These are phyloP conservation scores for Notamacropus eugenii DNA, from an alignment of 2,797 vertebrate species.

Conservation along the genomic window DNA sequence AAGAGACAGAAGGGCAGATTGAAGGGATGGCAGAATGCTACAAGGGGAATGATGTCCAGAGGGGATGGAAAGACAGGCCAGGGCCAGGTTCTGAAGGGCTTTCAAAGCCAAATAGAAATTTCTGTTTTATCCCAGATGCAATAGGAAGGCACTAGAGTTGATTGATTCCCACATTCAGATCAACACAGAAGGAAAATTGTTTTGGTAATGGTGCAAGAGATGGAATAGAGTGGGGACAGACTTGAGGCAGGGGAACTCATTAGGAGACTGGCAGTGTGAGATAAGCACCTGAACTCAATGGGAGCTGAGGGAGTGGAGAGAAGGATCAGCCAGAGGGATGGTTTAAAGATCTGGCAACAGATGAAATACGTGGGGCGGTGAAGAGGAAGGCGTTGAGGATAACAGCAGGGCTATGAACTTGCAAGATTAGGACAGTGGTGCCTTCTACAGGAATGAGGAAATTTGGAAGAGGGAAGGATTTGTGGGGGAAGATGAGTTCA, in stretches of 20 bases:
- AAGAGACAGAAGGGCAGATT: background rate
- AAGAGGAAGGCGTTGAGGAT: background rate
- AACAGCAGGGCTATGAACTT: background rate
- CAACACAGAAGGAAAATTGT: background rate
- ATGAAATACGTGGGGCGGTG: background rate
- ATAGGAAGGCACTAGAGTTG: background rate
- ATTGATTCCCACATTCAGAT: background rate
- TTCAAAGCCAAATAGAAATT: background rate
- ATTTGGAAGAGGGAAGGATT: background rate
- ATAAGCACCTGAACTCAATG: background rate
- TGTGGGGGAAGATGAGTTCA: background rate
- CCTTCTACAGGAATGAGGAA: background rate
- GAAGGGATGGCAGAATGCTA: background rate
- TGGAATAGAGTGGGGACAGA: background rate
- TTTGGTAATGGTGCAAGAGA: background rate
- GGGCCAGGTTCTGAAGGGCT: background rate
- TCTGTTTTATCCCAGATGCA: background rate
- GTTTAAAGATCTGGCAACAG: background rate
- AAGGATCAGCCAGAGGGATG: background rate
- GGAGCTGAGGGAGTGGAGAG: background rate
- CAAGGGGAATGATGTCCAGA: background rate
- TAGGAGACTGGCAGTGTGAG: background rate
- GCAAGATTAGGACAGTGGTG: background rate
- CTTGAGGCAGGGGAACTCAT: background rate
- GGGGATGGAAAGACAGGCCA: background rate